These are phyloP conservation scores for Cordylochernes scorpioides DNA, from an alignment of 2,888 invertebrate genomes.

Conservation along the genomic window DNA sequence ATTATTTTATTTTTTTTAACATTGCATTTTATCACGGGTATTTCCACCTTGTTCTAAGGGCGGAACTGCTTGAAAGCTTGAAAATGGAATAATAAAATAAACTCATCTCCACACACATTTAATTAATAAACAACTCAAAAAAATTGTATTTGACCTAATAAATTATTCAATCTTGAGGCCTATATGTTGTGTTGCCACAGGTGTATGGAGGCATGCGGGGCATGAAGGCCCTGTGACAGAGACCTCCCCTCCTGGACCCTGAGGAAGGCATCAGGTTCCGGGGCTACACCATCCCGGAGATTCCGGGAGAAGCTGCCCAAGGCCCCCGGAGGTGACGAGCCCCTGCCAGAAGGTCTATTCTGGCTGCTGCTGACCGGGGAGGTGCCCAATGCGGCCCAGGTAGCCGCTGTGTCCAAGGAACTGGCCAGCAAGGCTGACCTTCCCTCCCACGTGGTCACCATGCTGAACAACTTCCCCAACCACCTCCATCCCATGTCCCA, in stretches of 20 bases:
- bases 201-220: slow-evolving; percentile 80
- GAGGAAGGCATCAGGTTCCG: slow-evolving; percentile 88
- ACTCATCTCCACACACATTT: too few species aligned
- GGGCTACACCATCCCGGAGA: slow-evolving; percentile 72
- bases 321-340: slow-evolving; percentile 48
- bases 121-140: background rate
- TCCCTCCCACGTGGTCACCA: slow-evolving; percentile 64
- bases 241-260: slow-evolving; percentile 72
- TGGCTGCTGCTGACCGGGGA: slow-evolving; percentile 74
- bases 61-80: too few species aligned
- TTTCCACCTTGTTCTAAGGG: too few species aligned
- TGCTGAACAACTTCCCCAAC: slow-evolving; percentile 67
- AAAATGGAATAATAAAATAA: too few species aligned
- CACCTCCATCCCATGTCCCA: slow-evolving; percentile 82
- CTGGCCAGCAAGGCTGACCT: slow-evolving; percentile 62
- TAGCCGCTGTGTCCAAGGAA: slow-evolving; percentile 38
- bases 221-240: slow-evolving; percentile 77
- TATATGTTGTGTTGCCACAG: slow-evolving; percentile 19
- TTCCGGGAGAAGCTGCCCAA: slow-evolving; percentile 61
- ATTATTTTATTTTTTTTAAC: too few species aligned
- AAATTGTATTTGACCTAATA: too few species aligned
- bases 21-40: too few species aligned
- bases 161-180: too few species aligned
- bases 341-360: slow-evolving; percentile 70
- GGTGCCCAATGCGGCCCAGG: slow-evolving; percentile 52